phyloP scores from a whole-genome alignment of 2,113 vertebrate genomes.

The Leptobrachium leishanense region DNA sequence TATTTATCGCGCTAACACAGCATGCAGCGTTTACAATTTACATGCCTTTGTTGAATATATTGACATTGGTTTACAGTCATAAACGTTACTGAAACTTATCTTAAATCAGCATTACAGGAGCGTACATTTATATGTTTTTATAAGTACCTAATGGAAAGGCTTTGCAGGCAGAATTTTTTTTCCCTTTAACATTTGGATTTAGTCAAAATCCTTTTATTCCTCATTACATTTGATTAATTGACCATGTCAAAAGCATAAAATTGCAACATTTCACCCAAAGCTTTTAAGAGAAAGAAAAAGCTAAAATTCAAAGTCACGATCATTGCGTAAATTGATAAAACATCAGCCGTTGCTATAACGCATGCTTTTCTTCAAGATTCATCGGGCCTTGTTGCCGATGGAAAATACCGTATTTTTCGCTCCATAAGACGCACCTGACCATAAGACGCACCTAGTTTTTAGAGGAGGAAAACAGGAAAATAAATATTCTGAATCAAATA shows the following conservation, averaged over 20 bases:
- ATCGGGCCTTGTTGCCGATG: background rate
- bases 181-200: conserved; percentile 22
- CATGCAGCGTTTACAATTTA: conserved; percentile 39
- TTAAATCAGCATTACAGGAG: conserved; percentile 38
- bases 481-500: no score
- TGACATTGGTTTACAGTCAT: conserved; percentile 46
- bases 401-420: background rate
- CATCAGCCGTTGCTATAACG: conserved; percentile 1
- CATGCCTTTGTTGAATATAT: conserved; percentile 39
- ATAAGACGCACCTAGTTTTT: no score
- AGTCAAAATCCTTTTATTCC: conserved; percentile 44
- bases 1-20: conserved; percentile 44
- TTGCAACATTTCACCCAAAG: conserved; percentile 46
- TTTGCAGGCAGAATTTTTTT: conserved; percentile 35
- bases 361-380: conserved; percentile 35
- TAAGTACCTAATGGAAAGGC: conserved; percentile 36
- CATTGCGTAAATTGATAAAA: conserved; percentile 31
- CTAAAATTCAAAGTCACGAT: conserved; percentile 45
- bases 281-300: conserved; percentile 30
- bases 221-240: conserved; percentile 50
- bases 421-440: no score
- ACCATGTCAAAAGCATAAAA: conserved; percentile 49
- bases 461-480: no score
- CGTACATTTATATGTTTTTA: conserved; percentile 42
- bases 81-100: conserved; percentile 44